These are phyloP conservation scores for Brachionus koreanus DNA, from an alignment of 1,140 invertebrate genomes.

Conservation along the genomic window DNA sequence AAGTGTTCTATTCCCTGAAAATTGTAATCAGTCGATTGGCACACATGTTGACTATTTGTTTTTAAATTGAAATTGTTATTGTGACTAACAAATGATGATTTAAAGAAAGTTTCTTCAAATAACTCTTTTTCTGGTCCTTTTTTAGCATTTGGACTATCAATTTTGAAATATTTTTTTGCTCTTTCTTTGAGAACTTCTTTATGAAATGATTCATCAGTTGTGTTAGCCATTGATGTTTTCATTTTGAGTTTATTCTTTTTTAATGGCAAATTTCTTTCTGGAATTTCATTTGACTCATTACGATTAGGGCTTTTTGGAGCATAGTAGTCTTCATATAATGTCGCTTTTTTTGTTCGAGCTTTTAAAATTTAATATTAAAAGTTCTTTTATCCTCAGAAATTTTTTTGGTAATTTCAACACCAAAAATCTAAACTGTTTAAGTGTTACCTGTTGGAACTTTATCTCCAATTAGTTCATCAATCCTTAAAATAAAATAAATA, in stretches of 20 bases:
- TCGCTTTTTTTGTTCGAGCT: neutral
- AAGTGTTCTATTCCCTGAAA: neutral
- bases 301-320: neutral
- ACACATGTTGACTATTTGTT: neutral
- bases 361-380: neutral
- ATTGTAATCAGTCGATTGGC: neutral
- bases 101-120: neutral
- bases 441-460: neutral
- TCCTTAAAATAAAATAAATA: neutral
- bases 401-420: neutral
- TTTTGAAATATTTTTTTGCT: constrained; percentile 6
- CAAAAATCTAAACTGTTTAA: too few species aligned
- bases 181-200: neutral
- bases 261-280: constrained; percentile 9
- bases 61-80: neutral
- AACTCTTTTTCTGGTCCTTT: neutral
- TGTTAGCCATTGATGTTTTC: neutral
- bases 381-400: neutral
- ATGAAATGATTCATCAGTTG: neutral
- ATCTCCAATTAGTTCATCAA: neutral
- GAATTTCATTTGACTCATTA: neutral
- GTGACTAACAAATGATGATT: neutral
- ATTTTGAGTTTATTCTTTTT: constrained; percentile 34
- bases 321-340: neutral
- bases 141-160: neutral